Evolutionary conservation across 2,888 invertebrate species (phyloP), one percentile per base, ranked within the genome.

Genomic region (Pilophorus perplexus): DNA sequence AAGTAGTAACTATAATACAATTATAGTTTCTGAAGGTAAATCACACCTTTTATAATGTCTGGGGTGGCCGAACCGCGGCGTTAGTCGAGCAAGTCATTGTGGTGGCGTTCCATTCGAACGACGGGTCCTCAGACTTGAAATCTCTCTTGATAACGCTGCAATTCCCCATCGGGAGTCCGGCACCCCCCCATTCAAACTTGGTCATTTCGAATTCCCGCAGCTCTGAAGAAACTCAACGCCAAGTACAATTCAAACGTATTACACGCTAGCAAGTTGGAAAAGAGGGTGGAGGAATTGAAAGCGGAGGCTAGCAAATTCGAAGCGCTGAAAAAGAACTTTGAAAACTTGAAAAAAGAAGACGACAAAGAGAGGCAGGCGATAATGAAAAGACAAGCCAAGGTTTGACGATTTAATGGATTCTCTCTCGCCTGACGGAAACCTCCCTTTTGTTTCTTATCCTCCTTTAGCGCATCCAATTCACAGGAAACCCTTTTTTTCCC

Each of bases 301-400:
- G 23, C 44, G 18, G 62, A 62, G 38, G 33, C 46, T 2, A 27
- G 1, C 14, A 62, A 62, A 46, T 62, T 46, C n/a, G 62, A 62
- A 8, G 14, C 33, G 1, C 28, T 62, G 28, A 44, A 33, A 12
- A 62, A 28, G 28, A 33, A 14, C 2, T 62, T 20, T 20, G 62
- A 62, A 14, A 44, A 62, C 33, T 46, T 28, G 3, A 62, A 62
- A 28, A 46, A 44, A n/a, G 62, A 62, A 18, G 62, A 62, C n/a
- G 46, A 62, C 14, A 27, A 46, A 20, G 62, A 62, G 33, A 62
- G 22, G 12, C 62, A 46, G 14, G 33, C 46, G 6, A 46, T 62
- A 25, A 62, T 62, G 46, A 62, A 62, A n/a, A 25, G 20, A 48
- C 62, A 62, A 18, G 46, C 62, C 20, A 62, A 62, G 62, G 62